Base-by-base conservation (phyloP, 2,113 vertebrate genomes). In the Hyla sarda region DNA sequence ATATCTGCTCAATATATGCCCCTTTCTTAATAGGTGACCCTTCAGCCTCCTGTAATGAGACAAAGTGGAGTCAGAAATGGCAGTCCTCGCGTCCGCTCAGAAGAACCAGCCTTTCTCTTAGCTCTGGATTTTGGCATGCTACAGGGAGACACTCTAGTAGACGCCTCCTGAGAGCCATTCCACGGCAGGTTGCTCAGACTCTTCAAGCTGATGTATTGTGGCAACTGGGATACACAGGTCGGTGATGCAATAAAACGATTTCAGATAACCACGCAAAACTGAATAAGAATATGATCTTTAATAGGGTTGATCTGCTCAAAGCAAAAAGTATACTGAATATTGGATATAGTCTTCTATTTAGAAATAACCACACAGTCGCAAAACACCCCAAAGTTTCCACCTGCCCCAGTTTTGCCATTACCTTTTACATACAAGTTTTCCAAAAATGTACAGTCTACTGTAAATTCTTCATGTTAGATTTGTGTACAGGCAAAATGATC, bases 201-300 rank as follows among this genome's bases (percentile, higher is more conserved):
- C 90, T 99, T 88, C 98, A 99, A 93, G 98, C 98, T 0, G 98
- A 99, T 0, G 97, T 98, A 9, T 96, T 99, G 50, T 99, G 98
- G 98, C 97, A 98, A 90, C 99, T 99, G 97, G 98, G 98, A 71
- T 96, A 97, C 89, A 98, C 97, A 45, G 98, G 98, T 99, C 32
- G 69, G 84, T 73, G 13, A 34, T 69, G 5, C 4, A 28, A 62
- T 10, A 62, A n/a, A n/a, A n/a, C n/a, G n/a, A n/a, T n/a, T n/a
- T n/a, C n/a, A n/a, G n/a, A n/a, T n/a, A n/a, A n/a, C n/a, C n/a
- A n/a, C n/a, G n/a, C n/a, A n/a, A n/a, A n/a, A n/a, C n/a, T n/a
- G n/a, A n/a, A n/a, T n/a, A n/a, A n/a, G n/a, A n/a, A n/a, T n/a
- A n/a, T n/a, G n/a, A n/a, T n/a, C n/a, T n/a, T n/a, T n/a, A n/a